phyloP scores from a whole-genome alignment of 2,888 invertebrate species.

The Odontocolon sp. region DNA sequence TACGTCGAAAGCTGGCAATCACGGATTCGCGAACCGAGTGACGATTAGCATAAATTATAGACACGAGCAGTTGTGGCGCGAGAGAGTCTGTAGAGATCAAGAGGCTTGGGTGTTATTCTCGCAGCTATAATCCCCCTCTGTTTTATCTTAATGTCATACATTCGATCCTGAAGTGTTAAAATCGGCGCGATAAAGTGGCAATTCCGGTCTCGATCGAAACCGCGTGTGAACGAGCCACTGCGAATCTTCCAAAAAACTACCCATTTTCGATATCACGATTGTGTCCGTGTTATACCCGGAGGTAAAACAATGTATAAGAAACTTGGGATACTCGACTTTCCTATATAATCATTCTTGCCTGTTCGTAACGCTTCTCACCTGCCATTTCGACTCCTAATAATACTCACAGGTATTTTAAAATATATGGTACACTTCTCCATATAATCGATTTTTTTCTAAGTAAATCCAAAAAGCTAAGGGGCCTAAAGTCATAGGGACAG shows the following conservation, averaged over 20 bases:
- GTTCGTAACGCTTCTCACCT: conserved; percentile 55
- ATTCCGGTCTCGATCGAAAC: conserved; percentile 40
- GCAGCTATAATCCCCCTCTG: conserved; percentile 61
- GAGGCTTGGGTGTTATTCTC: conserved; percentile 60
- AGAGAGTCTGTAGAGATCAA: conserved; percentile 41
- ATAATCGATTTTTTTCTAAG: no score
- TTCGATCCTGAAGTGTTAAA: conserved; percentile 73
- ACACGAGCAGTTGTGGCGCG: conserved; percentile 52
- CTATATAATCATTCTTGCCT: conserved; percentile 49
- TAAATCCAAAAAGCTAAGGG: no score
- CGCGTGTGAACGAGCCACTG: conserved; percentile 34
- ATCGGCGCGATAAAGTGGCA: conserved; percentile 69
- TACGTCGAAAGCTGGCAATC: conserved; percentile 44
- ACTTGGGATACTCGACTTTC: conserved; percentile 2
- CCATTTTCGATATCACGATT: conserved; percentile 27
- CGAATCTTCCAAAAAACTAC: conserved; percentile 35
- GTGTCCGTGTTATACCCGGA: conserved; percentile 23
- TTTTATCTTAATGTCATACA: conserved; percentile 72
- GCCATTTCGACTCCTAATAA: conserved; percentile 45
- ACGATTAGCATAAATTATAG: conserved; percentile 76
- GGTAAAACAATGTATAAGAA: conserved; percentile 19
- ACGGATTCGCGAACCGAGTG: conserved; percentile 64
- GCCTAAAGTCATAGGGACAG: no score
- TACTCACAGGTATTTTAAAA: no score
- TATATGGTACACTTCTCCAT: no score